Evolutionary conservation across 2,888 invertebrate species (phyloP).

Genomic region (Meta bourneti): DNA sequence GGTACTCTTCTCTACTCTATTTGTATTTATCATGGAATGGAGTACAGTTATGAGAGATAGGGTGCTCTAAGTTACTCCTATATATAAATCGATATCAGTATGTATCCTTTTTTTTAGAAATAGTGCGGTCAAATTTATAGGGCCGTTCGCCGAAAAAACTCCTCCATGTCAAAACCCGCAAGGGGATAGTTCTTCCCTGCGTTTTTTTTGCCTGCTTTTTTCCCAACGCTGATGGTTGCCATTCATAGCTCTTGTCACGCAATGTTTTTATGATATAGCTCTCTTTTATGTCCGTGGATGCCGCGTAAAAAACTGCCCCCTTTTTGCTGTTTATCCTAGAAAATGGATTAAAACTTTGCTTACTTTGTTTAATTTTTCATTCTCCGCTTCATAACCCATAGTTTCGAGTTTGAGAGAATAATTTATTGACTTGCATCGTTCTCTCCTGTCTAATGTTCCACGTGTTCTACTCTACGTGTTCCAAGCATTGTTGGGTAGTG

Average conservation of each 20-base stretch:
- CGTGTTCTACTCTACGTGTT: not conserved
- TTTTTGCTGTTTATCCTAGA: constrained; percentile 43
- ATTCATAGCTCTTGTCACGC: constrained; percentile 61
- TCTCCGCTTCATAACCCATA: constrained; percentile 28
- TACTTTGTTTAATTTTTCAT: constrained; percentile 64
- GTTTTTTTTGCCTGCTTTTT: constrained; percentile 19
- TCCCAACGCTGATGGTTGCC: constrained; percentile 18
- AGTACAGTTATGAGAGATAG: not conserved
- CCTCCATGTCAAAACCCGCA: constrained; percentile 50
- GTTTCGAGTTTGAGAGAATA: constrained; percentile 20
- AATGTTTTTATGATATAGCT: constrained; percentile 65
- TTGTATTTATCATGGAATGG: not conserved
- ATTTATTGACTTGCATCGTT: constrained; percentile 43
- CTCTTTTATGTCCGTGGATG: constrained; percentile 11
- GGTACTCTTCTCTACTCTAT: not conserved
- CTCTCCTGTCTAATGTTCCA: not conserved
- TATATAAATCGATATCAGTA: constrained; percentile 63
- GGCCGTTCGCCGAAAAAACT: constrained; percentile 47
- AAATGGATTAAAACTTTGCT: constrained; percentile 63
- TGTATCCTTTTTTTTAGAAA: constrained; percentile 49
- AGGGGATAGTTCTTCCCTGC: constrained; percentile 49
- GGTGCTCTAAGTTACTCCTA: constrained; percentile 14
- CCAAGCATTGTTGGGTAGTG: not conserved
- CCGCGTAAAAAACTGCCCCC: constrained; percentile 1
- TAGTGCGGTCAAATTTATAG: constrained; percentile 72